Evolutionary conservation across 2,113 vertebrate species (phyloP), one percentile per base, ranked within the genome.

Genomic region (Elaphurus davidianus): DNA sequence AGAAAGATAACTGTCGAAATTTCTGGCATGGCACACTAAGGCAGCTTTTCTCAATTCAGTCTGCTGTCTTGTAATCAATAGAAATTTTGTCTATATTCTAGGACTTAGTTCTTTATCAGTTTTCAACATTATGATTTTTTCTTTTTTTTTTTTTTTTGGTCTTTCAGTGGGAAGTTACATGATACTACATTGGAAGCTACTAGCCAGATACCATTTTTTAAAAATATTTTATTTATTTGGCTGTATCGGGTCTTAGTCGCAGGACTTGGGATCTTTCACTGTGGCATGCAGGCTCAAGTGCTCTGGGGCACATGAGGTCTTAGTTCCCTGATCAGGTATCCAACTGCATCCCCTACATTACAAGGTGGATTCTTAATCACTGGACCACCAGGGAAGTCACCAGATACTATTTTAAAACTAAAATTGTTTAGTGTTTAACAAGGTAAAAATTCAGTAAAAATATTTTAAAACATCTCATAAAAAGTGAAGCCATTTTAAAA

Each of bases 391-490:
- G 40, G 23, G 23, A 43, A 76, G 40, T 76, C 23, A 43, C 40
- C 11, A 81, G 47, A 82, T 50, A 64, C 11, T 1, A 88, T 91
- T 78, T 90, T 85, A 90, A 90, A 93, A 79, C 17, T 3, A 90
- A 36, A 96, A 91, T 19, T 85, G 17, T 71, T 92, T 33, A 33
- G 10, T 79, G 36, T 50, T 47, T 50, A 96, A 82, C 45, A 96
- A 91, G 27, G 54, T 92, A 47, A 85, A 92, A 89, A 82, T 95
- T 88, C 62, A 97, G 19, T 87, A 95, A 97, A 96, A 90, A 92
- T 67, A 33, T 28, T 87, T 93, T 91, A 16, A 94, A 55, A 90
- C n/a, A 92, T 74, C 52, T 91, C 83, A 92, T 74, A 43, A 87
- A 96, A 97, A 95, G 27, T 47, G 64, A 94, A 83, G 19, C 14